Evolutionary conservation across 2,888 invertebrate genomes (phyloP).

Genomic region (Xylota sylvarum): DNA sequence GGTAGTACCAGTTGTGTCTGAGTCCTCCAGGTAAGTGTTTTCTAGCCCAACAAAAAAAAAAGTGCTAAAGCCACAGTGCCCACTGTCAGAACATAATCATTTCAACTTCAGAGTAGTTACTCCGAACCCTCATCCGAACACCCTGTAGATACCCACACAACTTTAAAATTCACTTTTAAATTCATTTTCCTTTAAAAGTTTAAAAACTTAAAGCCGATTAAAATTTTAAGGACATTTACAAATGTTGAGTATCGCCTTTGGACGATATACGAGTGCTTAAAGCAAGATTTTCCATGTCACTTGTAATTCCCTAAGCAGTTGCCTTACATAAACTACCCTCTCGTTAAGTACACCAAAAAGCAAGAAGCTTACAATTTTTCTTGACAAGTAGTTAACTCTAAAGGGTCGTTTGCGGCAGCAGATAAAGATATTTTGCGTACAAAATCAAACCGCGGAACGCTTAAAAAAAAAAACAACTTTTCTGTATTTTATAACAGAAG

Average conservation of each 20-base stretch:
- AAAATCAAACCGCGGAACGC: constrained; percentile 31
- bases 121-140: too few species aligned
- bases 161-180: too few species aligned
- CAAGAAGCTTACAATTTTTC: constrained; percentile 37
- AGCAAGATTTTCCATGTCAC: constrained; percentile 11
- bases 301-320: constrained; percentile 15
- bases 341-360: constrained; percentile 13
- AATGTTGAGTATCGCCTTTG: too few species aligned
- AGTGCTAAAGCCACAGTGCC: too few species aligned
- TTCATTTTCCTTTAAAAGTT: too few species aligned
- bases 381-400: constrained; percentile 31
- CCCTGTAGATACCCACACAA: too few species aligned
- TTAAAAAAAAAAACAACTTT: neutral
- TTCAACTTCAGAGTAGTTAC: too few species aligned
- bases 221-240: neutral
- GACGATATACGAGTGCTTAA: neutral
- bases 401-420: constrained; percentile 43
- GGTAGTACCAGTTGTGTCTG: too few species aligned
- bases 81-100: too few species aligned
- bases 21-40: too few species aligned
- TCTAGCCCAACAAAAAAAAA: too few species aligned
- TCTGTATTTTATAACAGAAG: neutral
- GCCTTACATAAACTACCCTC: neutral
- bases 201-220: too few species aligned
- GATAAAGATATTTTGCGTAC: constrained; percentile 25